phyloP scores from a whole-genome alignment of 2,113 vertebrate genomes.

The Sander lucioperca region DNA sequence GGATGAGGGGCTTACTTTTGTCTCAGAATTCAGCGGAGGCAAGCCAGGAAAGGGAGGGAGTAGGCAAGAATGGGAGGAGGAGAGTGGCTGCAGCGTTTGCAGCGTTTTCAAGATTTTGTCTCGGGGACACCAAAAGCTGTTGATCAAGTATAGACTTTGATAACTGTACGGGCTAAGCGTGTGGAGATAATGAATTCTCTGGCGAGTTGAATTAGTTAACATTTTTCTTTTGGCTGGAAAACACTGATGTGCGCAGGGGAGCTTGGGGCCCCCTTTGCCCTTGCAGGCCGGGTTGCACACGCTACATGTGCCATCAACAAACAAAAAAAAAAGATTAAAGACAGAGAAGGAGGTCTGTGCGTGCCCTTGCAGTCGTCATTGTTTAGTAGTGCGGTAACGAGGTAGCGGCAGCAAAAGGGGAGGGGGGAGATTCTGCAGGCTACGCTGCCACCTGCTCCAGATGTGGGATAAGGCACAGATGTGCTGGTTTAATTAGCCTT shows the following conservation, averaged over 20 bases:
- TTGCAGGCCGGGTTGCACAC: not conserved
- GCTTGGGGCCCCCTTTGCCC: not conserved
- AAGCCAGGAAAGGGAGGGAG: not conserved
- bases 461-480: slow-evolving; percentile 77
- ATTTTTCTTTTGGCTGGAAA: not conserved
- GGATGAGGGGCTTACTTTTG: slow-evolving; percentile 41
- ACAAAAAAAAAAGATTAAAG: not conserved
- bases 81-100: not conserved
- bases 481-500: slow-evolving; percentile 79
- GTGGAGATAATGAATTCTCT: slow-evolving; percentile 28
- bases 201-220: slow-evolving; percentile 13
- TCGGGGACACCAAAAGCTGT: not conserved
- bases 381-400: slow-evolving; percentile 60
- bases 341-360: not conserved
- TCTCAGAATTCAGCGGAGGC: slow-evolving; percentile 44
- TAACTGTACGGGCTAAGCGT: not conserved
- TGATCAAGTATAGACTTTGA: not conserved
- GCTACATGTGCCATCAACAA: not conserved
- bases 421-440: slow-evolving; percentile 37
- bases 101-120: not conserved
- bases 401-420: not conserved
- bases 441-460: slow-evolving; percentile 76
- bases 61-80: not conserved
- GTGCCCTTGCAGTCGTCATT: slow-evolving; percentile 47
- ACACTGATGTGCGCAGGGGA: not conserved